A percentile compares a stretch with the other conserved stretches of the same genome.
Conservation (phyloP, 2,797 vertebrate genomes). For the Acanthurus leucopareius region DNA sequence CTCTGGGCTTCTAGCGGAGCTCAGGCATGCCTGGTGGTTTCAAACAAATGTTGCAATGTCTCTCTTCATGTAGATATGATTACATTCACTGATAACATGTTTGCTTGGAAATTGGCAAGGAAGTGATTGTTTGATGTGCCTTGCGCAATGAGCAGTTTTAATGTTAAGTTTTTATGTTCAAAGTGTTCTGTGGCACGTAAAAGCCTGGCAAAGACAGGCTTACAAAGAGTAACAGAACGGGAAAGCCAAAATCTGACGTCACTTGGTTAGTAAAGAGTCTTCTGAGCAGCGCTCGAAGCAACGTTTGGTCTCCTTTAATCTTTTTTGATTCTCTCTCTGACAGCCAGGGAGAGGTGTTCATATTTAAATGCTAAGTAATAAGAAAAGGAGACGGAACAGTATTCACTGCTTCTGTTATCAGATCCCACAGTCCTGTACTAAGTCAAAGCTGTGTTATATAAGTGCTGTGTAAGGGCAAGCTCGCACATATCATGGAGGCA, state of each 20-base stretch:
- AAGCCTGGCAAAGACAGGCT: slow-evolving; percentile 4
- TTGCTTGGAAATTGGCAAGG: slow-evolving; percentile 24
- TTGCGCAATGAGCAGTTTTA: slow-evolving; percentile 24
- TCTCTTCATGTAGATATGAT: slow-evolving; percentile 4
- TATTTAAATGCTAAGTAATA: slow-evolving; percentile 26
- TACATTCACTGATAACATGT: not conserved
- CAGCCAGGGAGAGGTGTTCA: slow-evolving; percentile 26
- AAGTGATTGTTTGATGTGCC: slow-evolving; percentile 6
- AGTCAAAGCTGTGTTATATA: not conserved
- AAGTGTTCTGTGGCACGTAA: slow-evolving; percentile 20
- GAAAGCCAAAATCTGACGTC: slow-evolving; percentile 56
- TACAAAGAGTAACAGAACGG: slow-evolving; percentile 22
- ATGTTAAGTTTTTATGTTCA: slow-evolving; percentile 2
- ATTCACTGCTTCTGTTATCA: slow-evolving; percentile 11
- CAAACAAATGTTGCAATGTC: slow-evolving; percentile 25
- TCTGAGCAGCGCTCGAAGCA: slow-evolving; percentile 49
- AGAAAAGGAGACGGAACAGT: not conserved
- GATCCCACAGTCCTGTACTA: not conserved
- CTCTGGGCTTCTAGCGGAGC: slow-evolving; percentile 22
- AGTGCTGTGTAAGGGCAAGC: not conserved
- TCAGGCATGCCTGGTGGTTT: slow-evolving; percentile 41
- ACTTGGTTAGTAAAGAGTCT: slow-evolving; percentile 21
- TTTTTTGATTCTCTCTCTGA: slow-evolving; percentile 31
- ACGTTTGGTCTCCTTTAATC: slow-evolving; percentile 57
- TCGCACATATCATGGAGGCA: not conserved